Base-by-base conservation (phyloP, 2,888 invertebrate genomes). In the Dryadula phaetusa region DNA sequence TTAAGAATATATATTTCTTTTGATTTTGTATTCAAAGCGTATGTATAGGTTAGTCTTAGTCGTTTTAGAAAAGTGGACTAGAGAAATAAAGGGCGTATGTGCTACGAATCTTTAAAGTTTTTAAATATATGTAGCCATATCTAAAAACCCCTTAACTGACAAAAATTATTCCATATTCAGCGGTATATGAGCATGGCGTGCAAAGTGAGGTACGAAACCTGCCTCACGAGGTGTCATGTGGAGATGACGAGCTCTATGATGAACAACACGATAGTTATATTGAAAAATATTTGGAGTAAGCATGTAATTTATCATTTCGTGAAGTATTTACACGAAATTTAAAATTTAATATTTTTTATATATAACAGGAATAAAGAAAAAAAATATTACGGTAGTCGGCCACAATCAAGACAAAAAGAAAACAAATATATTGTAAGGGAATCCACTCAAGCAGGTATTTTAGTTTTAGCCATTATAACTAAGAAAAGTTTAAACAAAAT, bases 221-320 rank as follows among this genome's bases (percentile, higher is more conserved):
- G 25, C 73, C 78, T 3, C 66, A 76, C 16, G 82, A 83, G 46
- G 80, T 81, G 54, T 81, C 84, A 0, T 81, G 82, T 65, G 82
- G 79, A 20, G 82, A 82, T 12, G 60, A 67, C 42, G 67, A 65
- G n/a, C 46, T 34, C 0, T 66, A 66, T 20, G 69, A 66, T 18
- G 61, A 70, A 10, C 28, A 60, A n/a, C 54, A 53, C 20, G 40
- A 60, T 14, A 40, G 42, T 40, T 20, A 46, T 20, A 37, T 46
- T 34, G 60, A 53, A 2, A 47, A 60, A 18, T 54, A 63, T 34
- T 16, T 28, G 28, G 47, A 61, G 69, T 69, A 32, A 69, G 69
- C 34, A 49, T 22, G 8, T 10, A 10, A 46, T 44, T 25, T 14
- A 8, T 63, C 5, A 10, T 44, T 20, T 8, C 10, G 3, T n/a